Evolutionary conservation across 2,888 invertebrate species (phyloP), one percentile per base, ranked within the genome.

Genomic region (Heliothis peltigera): DNA sequence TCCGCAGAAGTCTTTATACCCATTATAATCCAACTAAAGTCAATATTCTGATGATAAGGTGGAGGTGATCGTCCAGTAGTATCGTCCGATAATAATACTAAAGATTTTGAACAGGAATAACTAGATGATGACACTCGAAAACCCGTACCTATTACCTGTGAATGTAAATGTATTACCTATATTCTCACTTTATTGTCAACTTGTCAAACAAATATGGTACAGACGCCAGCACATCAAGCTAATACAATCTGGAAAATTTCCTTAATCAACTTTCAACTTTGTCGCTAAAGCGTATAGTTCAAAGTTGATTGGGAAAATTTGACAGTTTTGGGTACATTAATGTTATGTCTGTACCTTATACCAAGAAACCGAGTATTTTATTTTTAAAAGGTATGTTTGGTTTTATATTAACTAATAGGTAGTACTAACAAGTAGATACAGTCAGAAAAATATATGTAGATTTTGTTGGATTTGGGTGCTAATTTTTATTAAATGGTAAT

Each of bases 181-280:
- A 0, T 18, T 17, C 44, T 21, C 6, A 39, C 4, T 15, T 19
- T 0, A 47, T 42, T 59, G 44, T 52, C 59, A 56, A 21, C 59
- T 70, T 76, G 58, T 76, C 64, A 58, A 57, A 48, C 10, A 10
- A 70, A 57, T 22, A 17, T 32, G 5, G 10, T 46, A 42, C 18
- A n/a, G n/a, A n/a, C n/a, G n/a, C n/a, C n/a, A n/a, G n/a, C n/a
- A n/a, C n/a, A n/a, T n/a, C n/a, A n/a, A n/a, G n/a, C n/a, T n/a
- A n/a, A n/a, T n/a, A n/a, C n/a, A n/a, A n/a, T n/a, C n/a, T n/a
- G n/a, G n/a, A n/a, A n/a, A n/a, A n/a, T n/a, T n/a, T n/a, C n/a
- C n/a, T n/a, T n/a, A n/a, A n/a, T n/a, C n/a, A n/a, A n/a, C n/a
- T n/a, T n/a, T n/a, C n/a, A n/a, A n/a, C n/a, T n/a, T n/a, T n/a